phyloP scores from a whole-genome alignment of 2,113 vertebrate genomes.

The Chionomys nivalis region DNA sequence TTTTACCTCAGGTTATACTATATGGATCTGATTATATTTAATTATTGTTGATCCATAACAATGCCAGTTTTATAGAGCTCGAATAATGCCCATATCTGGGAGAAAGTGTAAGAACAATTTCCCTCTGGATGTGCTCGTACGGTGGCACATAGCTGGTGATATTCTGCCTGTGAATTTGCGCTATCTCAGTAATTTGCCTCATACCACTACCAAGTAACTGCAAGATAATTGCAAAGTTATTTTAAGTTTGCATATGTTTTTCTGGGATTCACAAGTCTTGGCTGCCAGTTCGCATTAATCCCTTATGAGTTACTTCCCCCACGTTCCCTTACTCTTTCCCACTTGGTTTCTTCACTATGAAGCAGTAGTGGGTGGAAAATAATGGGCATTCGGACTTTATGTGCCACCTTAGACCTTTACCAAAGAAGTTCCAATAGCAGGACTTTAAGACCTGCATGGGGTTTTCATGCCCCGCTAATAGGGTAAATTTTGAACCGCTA shows the following conservation, averaged over 20 bases:
- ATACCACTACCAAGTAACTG: slow-evolving; percentile 3
- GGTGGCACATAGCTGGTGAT: not conserved
- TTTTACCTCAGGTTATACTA: slow-evolving; percentile 1
- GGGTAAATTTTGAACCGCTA: not conserved
- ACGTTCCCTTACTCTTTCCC: not conserved
- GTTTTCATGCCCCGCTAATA: not conserved
- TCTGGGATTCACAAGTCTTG: slow-evolving; percentile 12
- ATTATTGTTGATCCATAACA: slow-evolving; percentile 10
- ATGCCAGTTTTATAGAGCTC: not conserved
- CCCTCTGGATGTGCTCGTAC: not conserved
- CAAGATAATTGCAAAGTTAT: slow-evolving; percentile 55
- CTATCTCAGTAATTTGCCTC: slow-evolving; percentile 16
- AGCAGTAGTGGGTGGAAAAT: not conserved
- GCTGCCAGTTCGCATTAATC: not conserved
- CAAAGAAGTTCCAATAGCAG: not conserved
- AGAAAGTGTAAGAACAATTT: slow-evolving; percentile 25
- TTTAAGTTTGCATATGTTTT: slow-evolving; percentile 38
- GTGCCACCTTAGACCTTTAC: not conserved
- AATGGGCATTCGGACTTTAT: not conserved
- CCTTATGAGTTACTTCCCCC: not conserved
- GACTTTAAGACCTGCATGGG: not conserved
- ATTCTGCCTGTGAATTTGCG: slow-evolving; percentile 32
- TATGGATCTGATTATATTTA: not conserved
- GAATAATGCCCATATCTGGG: slow-evolving; percentile 33
- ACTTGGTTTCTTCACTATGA: not conserved